Conservation (phyloP, 2,888 invertebrate genomes). For the Andrena praecox region DNA sequence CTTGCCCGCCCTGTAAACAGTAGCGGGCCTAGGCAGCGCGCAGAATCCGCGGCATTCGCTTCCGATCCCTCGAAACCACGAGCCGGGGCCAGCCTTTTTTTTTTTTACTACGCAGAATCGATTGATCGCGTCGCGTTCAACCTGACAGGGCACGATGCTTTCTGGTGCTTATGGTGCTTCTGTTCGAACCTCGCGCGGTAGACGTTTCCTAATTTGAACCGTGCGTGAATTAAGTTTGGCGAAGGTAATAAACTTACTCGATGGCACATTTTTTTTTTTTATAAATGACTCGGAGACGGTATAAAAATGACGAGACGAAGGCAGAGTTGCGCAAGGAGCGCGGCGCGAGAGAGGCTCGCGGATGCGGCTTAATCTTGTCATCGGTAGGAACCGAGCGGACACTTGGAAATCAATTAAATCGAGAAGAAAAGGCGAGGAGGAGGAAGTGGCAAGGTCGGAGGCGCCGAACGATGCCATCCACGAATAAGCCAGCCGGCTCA, state of each 20-base stretch:
- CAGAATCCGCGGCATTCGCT: constrained; percentile 54
- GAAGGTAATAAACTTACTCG: no score
- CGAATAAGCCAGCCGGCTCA: constrained; percentile 12
- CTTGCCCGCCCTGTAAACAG: constrained; percentile 73
- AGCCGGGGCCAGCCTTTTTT: constrained; percentile 1
- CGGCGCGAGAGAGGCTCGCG: neutral
- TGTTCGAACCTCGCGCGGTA: no score
- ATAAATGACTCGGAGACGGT: no score
- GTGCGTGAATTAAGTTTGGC: no score
- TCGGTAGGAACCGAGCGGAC: neutral
- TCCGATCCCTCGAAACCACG: constrained; percentile 40
- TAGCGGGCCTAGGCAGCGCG: constrained; percentile 17
- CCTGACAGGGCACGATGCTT: neutral
- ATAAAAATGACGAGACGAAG: neutral
- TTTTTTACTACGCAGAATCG: constrained; percentile 23
- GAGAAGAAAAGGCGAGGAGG: neutral
- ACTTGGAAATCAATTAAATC: constrained; percentile 27
- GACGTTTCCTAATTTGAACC: no score
- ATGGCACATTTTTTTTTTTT: no score
- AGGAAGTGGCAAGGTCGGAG: neutral
- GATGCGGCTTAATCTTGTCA: neutral
- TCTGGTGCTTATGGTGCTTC: no score
- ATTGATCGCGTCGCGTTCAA: neutral
- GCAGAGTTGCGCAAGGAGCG: constrained; percentile 2
- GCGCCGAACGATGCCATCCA: constrained; percentile 19